Evolutionary conservation across 2,888 invertebrate species (phyloP), one percentile per base, ranked within the genome.

Genomic region (Cyclophora punctaria): DNA sequence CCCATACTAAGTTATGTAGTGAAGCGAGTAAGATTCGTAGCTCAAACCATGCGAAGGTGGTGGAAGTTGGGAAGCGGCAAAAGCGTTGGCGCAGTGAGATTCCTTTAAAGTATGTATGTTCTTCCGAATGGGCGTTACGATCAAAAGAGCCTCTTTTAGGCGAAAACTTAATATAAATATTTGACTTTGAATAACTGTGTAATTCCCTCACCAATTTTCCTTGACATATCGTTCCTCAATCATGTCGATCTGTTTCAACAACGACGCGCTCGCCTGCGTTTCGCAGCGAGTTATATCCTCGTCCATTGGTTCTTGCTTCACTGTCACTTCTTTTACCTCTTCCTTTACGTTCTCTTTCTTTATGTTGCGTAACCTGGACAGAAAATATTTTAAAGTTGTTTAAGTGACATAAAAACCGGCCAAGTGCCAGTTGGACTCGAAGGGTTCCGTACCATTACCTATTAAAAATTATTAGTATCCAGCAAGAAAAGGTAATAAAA

Each of bases 241-340:
- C 6, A 64, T 62, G 2, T 71, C 66, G 2, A 74, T 55, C 7
- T 69, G 66, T 5, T 71, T 64, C 34, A 83, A 51, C 6, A 84
- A 46, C 0, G 82, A 80, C 37, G 80, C 62, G 49, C 82, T 83
- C 2, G 75, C 62, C 45, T 80, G 62, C 0, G 63, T 65, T 1
- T 76, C 73, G 47, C 63, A 73, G 40, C 67, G 64, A 0, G 76
- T 65, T 5, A 56, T 64, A 6, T 77, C 66, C 4, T 69, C 64
- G 46, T 72, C 66, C 3, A 47, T 20, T 4, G 46, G 41, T 5
- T 55, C 58, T 20, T 20, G 20, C 20, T 20, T 20, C 20, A 20
- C 20, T 2, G 49, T 44, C 44, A 67, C 69, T 20, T 50, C 33
- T 2, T 64, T 62, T 0, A 62, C 56, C n/a, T 51, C 57, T 41